These are phyloP conservation scores for Masticophis lateralis DNA, from an alignment of 2,797 vertebrate genomes.

Conservation along the genomic window DNA sequence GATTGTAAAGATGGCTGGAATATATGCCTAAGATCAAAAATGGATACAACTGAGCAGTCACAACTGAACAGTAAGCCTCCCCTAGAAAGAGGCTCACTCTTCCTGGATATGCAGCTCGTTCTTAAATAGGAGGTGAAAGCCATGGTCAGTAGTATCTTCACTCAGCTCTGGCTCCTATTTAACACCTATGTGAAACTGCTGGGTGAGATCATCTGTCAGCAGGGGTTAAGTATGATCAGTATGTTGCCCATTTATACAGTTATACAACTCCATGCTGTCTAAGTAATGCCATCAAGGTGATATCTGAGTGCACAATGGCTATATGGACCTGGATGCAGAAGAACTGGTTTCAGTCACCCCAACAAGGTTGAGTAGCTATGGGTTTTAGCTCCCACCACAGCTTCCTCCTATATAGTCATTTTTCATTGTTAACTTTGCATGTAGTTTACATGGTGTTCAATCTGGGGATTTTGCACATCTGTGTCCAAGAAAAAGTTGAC, in stretches of 20 bases:
- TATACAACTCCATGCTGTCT: not conserved
- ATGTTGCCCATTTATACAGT: not conserved
- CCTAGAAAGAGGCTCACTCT: not conserved
- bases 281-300: not conserved
- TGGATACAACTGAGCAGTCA: not conserved
- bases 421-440: not conserved
- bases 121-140: not conserved
- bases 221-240: not conserved
- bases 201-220: not conserved
- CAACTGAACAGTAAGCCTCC: not conserved
- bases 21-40: not conserved
- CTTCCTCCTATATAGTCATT: not conserved
- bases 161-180: not conserved
- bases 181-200: not conserved
- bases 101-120: not conserved
- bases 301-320: not conserved
- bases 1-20: not conserved
- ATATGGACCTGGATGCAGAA: not conserved
- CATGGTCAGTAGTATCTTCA: not conserved
- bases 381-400: not conserved
- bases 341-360: not conserved
- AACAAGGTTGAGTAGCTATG: not conserved
- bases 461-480: not conserved
- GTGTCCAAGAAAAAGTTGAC: not conserved
- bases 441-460: not conserved